Evolutionary conservation across 2,797 vertebrate genomes (phyloP).

Genomic region (Catharus ustulatus): DNA sequence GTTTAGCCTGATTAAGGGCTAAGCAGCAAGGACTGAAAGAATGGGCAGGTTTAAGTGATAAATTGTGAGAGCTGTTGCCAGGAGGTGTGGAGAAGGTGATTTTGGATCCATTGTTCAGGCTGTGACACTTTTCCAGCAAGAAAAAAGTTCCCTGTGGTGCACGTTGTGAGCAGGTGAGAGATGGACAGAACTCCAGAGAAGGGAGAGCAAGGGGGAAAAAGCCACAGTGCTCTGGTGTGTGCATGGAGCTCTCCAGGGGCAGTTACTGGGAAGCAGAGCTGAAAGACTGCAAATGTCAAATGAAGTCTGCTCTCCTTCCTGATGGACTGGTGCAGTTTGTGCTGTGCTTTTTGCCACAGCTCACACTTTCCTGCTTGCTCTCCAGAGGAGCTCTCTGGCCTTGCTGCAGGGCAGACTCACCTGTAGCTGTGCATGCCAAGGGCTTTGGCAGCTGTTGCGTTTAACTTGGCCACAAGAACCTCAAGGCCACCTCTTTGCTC

Average conservation of each 20-base stretch:
- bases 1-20: not conserved
- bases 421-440: not conserved
- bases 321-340: not conserved
- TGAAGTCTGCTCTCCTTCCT: not conserved
- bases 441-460: slow-evolving; percentile 22
- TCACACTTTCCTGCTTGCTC: not conserved
- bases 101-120: not conserved
- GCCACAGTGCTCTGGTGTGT: not conserved
- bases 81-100: not conserved
- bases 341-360: not conserved
- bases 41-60: not conserved
- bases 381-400: not conserved
- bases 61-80: not conserved
- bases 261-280: not conserved
- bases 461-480: not conserved
- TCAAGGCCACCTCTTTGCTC: not conserved
- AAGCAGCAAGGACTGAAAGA: not conserved
- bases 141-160: not conserved
- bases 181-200: not conserved
- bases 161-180: not conserved
- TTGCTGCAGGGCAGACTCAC: not conserved
- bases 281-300: not conserved
- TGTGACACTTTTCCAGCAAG: not conserved
- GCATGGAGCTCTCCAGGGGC: not conserved
- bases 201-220: not conserved